A percentile compares a stretch with the other conserved stretches of the same genome.
Conservation (phyloP, 2,113 vertebrate genomes). For the Micromys minutus region DNA sequence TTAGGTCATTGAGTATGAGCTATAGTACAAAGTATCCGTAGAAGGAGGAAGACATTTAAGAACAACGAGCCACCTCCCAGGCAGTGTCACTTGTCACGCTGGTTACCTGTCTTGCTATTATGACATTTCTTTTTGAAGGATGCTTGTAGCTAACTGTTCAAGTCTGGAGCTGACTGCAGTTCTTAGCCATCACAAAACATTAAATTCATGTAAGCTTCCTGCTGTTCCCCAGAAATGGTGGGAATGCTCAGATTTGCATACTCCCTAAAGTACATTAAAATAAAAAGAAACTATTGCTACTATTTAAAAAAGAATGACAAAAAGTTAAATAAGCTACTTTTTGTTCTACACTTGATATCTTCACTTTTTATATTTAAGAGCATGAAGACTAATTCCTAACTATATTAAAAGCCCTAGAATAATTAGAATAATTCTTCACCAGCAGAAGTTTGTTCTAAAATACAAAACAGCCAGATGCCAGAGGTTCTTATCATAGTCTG, state of each 20-base stretch:
- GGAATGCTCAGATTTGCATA: slow-evolving; percentile 95
- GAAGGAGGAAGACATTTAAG: background rate
- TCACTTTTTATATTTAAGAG: slow-evolving; percentile 35
- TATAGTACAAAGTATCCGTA: background rate
- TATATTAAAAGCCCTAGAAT: background rate
- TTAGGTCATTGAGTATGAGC: slow-evolving; percentile 12
- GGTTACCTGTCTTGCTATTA: slow-evolving; percentile 90
- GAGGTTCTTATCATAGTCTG: background rate
- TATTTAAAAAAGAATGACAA: slow-evolving; percentile 42
- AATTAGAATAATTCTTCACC: background rate
- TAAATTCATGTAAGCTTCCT: slow-evolving; percentile 90
- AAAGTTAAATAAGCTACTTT: slow-evolving; percentile 45
- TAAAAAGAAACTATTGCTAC: slow-evolving; percentile 92
- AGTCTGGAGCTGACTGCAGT: slow-evolving; percentile 92
- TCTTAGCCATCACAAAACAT: slow-evolving; percentile 91
- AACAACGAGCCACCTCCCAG: slow-evolving; percentile 81
- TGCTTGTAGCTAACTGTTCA: slow-evolving; percentile 90
- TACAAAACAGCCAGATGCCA: background rate
- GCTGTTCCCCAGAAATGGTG: slow-evolving; percentile 89
- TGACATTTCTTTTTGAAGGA: slow-evolving; percentile 88
- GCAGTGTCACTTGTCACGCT: slow-evolving; percentile 87
- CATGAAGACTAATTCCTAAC: background rate
- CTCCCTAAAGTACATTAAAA: slow-evolving; percentile 97
- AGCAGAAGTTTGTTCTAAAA: slow-evolving; percentile 37
- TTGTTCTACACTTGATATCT: slow-evolving; percentile 31